A percentile compares a stretch with the other conserved stretches of the same genome.
Conservation (phyloP, 2,888 invertebrate genomes). For the Carterocephalus palaemon region DNA sequence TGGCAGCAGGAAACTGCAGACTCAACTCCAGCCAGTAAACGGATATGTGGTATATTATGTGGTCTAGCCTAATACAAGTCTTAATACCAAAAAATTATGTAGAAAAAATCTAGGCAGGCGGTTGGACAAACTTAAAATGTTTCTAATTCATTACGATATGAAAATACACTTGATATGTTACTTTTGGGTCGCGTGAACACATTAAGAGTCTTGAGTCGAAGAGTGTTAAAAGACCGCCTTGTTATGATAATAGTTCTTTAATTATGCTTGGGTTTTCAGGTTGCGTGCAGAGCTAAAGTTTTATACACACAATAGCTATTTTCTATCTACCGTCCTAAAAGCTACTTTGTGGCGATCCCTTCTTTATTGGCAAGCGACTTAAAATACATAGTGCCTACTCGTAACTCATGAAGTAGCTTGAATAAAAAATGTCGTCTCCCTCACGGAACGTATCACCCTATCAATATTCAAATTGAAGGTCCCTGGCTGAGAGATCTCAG, state of each 20-base stretch:
- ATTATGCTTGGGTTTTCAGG: too few relatives aligned
- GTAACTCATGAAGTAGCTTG: slow-evolving; percentile 44
- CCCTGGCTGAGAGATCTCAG: slow-evolving; percentile 61
- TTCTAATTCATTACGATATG: too few relatives aligned
- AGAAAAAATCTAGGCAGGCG: too few relatives aligned
- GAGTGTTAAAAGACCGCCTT: too few relatives aligned
- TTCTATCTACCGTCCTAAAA: background rate
- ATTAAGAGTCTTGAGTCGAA: too few relatives aligned
- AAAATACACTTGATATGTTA: too few relatives aligned
- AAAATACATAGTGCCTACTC: slow-evolving; percentile 33
- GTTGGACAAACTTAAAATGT: too few relatives aligned
- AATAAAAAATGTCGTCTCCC: slow-evolving; percentile 52
- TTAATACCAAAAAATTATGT: too few relatives aligned
- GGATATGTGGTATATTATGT: background rate
- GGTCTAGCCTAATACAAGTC: background rate
- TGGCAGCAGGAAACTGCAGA: slow-evolving; percentile 9
- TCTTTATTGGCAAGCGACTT: slow-evolving; percentile 32
- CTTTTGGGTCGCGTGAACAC: too few relatives aligned
- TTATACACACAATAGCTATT: too few relatives aligned
- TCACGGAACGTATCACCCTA: slow-evolving; percentile 47
- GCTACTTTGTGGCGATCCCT: slow-evolving; percentile 5
- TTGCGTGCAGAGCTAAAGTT: too few relatives aligned
- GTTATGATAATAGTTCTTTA: too few relatives aligned
- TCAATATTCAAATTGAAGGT: slow-evolving; percentile 74
- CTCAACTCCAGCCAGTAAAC: slow-evolving; percentile 8